Percentiles rank a stretch among this genome's conserved stretches.
Conservation (phyloP, 2,888 invertebrate genomes). For the Troides oblongomaculatus region DNA sequence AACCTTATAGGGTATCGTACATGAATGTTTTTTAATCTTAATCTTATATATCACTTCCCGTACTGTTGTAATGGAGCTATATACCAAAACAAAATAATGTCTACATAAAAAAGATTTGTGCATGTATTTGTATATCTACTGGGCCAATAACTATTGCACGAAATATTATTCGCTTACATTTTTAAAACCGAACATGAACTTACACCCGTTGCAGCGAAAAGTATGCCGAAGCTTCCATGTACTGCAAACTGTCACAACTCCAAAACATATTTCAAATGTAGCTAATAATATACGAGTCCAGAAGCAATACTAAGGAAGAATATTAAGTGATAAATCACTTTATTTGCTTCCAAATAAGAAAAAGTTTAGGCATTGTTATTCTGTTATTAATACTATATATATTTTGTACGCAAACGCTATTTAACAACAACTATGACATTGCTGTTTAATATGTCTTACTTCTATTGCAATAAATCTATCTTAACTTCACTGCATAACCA, state of each 20-base stretch:
- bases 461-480: neutral
- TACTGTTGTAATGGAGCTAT: neutral
- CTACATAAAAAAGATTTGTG: too few species aligned
- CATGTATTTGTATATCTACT: too few species aligned
- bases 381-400: neutral
- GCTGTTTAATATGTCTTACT: neutral
- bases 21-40: neutral
- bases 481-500: neutral
- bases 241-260: constrained; percentile 6
- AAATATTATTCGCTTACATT: neutral
- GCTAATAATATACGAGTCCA: neutral
- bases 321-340: neutral
- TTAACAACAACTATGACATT: neutral
- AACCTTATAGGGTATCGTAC: neutral
- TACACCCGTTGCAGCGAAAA: neutral
- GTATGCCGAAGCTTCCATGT: neutral
- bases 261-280: neutral
- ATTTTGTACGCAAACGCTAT: neutral
- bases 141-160: neutral
- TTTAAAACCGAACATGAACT: neutral
- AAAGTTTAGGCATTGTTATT: neutral
- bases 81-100: too few species aligned
- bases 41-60: neutral
- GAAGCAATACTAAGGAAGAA: constrained; percentile 3
- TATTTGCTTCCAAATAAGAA: neutral